Evolutionary conservation across 2,888 invertebrate species (phyloP).

Genomic region (Doris montereyensis): DNA sequence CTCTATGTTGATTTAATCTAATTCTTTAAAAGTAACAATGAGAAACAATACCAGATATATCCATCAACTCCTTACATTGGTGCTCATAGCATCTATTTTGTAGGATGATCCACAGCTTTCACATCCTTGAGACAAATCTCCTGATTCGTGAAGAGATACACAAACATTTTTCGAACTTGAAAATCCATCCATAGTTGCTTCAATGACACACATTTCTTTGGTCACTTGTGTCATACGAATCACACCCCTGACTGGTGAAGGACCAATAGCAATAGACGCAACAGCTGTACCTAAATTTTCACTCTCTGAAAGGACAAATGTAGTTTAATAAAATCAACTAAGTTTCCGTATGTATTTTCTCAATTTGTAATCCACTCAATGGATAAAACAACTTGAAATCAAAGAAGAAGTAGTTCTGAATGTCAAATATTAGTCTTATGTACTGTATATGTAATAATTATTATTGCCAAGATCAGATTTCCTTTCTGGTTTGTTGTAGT

Average conservation of each 20-base stretch:
- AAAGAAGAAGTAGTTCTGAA: neutral
- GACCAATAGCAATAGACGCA: constrained; percentile 77
- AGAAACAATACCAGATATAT: too few species aligned
- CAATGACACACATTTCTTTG: constrained; percentile 80
- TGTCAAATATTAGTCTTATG: too few species aligned
- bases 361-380: too few species aligned
- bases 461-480: too few species aligned
- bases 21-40: too few species aligned
- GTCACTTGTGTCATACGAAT: constrained; percentile 82
- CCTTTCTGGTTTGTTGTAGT: too few species aligned
- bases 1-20: too few species aligned
- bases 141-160: constrained; percentile 81
- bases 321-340: too few species aligned
- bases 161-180: constrained; percentile 60
- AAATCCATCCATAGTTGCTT: constrained; percentile 89
- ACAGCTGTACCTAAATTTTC: constrained; percentile 78
- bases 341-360: too few species aligned
- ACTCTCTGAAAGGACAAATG: constrained; percentile 3
- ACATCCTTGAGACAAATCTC: constrained; percentile 81
- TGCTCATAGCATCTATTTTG: neutral
- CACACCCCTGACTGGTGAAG: constrained; percentile 79
- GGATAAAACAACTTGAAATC: neutral
- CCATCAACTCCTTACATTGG: too few species aligned
- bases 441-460: too few species aligned
- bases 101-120: constrained; percentile 72